Base-by-base conservation (phyloP, 2,888 invertebrate genomes). In the Eurois occulta region DNA sequence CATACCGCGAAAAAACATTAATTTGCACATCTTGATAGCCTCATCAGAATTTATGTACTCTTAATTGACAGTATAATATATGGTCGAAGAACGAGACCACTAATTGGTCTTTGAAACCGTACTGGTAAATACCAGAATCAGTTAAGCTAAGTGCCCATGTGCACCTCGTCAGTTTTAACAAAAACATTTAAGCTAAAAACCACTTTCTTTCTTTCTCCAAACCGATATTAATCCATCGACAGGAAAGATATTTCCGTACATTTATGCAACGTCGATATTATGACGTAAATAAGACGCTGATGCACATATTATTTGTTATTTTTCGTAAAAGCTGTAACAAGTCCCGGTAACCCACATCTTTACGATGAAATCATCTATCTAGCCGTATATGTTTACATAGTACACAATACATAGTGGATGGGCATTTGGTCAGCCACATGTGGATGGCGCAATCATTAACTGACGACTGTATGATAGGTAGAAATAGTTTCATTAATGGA, bases 311-410 rank as follows among this genome's bases (percentile, higher is more conserved):
- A 86, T 84, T 88, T 87, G 81, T 88, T 86, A 83, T 88, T 86
- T 80, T 72, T 71, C n/a, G 64, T 85, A 84, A 87, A 86, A 87
- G 87, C 86, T 83, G 76, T 80, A 74, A 74, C 78, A 78, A 78
- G 80, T 71, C 81, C 89, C 81, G 74, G 77, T 90, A 86, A 88
- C 89, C 90, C 69, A 90, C 83, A 90, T 90, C 60, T 77, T 84
- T 82, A 85, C 77, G 87, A 84, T 85, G 86, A 87, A 86, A 85
- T 85, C 84, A 88, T 85, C 77, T 80, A 85, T 85, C 77, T 77
- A 75, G 82, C 75, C 28, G 67, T 62, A 71, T 65, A 71, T 72
- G 55, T 65, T 70, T 83, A 65, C 76, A 78, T 48, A 65, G 41
- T 64, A 43, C 81, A 81, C 80, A 83, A 72, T 80, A 73, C 71